Evolutionary conservation across 2,113 vertebrate species (phyloP).

Genomic region (Aphyosemion australe): DNA sequence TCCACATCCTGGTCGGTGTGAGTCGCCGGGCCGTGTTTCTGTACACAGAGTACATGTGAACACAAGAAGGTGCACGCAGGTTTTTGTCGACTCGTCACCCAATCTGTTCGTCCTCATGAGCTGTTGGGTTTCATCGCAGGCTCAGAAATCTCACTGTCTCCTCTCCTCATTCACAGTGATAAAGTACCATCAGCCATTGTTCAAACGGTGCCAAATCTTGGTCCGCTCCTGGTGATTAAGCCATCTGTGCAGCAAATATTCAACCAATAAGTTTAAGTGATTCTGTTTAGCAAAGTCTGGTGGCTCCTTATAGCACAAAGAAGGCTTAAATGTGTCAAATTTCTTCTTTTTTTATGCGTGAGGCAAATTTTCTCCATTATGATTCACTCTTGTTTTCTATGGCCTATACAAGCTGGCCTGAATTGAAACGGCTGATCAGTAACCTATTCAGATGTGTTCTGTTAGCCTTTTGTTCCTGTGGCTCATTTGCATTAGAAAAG

Average conservation of each 20-base stretch:
- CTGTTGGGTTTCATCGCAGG: conserved; percentile 26
- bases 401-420: conserved; percentile 8
- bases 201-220: conserved; percentile 23
- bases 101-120: conserved; percentile 34
- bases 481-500: conserved; percentile 36
- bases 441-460: conserved; percentile 33
- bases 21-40: conserved; percentile 16
- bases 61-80: neutral
- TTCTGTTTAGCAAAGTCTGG: conserved; percentile 5
- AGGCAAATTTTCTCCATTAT: conserved; percentile 18
- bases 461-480: conserved; percentile 17
- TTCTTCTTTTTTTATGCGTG: neutral
- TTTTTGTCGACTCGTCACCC: conserved; percentile 20
- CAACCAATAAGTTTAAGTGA: conserved; percentile 6
- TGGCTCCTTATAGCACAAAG: neutral
- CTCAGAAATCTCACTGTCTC: conserved; percentile 37
- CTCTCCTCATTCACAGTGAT: conserved; percentile 29
- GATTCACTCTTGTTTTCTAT: conserved; percentile 9
- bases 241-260: conserved; percentile 51
- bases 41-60: neutral
- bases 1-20: conserved; percentile 22
- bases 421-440: conserved; percentile 41
- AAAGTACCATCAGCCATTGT: conserved; percentile 35
- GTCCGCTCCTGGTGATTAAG: conserved; percentile 14
- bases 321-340: neutral